These are phyloP conservation scores for Apodemus sylvaticus DNA, from an alignment of 2,113 vertebrate species.

Conservation along the genomic window DNA sequence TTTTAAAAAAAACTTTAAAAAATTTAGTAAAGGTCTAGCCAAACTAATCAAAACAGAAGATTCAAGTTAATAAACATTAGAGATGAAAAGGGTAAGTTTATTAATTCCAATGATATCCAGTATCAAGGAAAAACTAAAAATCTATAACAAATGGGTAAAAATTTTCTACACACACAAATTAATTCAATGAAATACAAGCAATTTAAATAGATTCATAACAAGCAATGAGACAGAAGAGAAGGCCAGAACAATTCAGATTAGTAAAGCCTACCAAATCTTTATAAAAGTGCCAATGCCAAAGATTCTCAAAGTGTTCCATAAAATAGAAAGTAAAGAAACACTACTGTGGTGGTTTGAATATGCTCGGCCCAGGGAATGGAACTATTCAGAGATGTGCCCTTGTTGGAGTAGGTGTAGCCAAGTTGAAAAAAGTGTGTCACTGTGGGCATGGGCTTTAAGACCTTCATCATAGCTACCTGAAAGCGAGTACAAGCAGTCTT, in stretches of 20 bases:
- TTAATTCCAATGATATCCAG: not conserved
- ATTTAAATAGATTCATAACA: not conserved
- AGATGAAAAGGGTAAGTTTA: not conserved
- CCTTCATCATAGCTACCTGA: too few relatives aligned
- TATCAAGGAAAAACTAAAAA: not conserved
- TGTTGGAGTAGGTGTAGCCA: too few relatives aligned
- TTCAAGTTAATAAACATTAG: not conserved
- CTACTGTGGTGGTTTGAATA: too few relatives aligned
- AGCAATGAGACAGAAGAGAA: not conserved
- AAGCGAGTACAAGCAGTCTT: too few relatives aligned
- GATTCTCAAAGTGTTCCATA: not conserved
- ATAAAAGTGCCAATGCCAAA: not conserved
- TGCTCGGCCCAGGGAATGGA: too few relatives aligned
- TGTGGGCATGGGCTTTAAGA: too few relatives aligned
- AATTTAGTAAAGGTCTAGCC: not conserved
- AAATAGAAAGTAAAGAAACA: not conserved
- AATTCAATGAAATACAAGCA: not conserved
- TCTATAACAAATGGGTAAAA: not conserved
- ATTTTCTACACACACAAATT: not conserved
- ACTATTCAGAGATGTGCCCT: too few relatives aligned
- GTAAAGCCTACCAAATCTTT: too few relatives aligned
- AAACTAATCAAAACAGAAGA: not conserved
- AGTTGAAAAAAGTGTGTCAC: too few relatives aligned
- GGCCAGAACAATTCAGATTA: not conserved
- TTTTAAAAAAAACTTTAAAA: not conserved